These are phyloP conservation scores for Hyles euphorbiae DNA, from an alignment of 1,140 invertebrate genomes.

Conservation along the genomic window DNA sequence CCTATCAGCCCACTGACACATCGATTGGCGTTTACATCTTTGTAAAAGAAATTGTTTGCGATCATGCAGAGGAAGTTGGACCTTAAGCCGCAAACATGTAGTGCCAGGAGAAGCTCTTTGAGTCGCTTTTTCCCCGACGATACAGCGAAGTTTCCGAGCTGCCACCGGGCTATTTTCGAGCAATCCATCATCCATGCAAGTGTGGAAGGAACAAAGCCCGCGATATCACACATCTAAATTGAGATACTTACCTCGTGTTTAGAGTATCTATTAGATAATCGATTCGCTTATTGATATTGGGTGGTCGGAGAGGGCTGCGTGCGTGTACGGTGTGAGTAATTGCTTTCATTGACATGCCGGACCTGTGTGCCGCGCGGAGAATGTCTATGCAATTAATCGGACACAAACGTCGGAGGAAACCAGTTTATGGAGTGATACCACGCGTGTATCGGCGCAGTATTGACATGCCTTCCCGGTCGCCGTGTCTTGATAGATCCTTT, in stretches of 20 bases:
- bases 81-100: constrained; percentile 39
- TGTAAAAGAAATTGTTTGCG: constrained; percentile 58
- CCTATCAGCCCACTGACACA: constrained; percentile 68
- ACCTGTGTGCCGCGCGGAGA: constrained; percentile 42
- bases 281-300: constrained; percentile 39
- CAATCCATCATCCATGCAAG: constrained; percentile 63
- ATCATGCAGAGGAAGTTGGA: constrained; percentile 55
- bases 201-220: constrained; percentile 51
- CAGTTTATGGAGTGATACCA: constrained; percentile 33
- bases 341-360: constrained; percentile 67
- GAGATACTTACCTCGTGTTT: constrained; percentile 16
- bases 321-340: constrained; percentile 53
- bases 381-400: constrained; percentile 63
- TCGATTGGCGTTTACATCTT: constrained; percentile 72
- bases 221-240: constrained; percentile 29
- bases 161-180: constrained; percentile 52
- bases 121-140: constrained; percentile 40
- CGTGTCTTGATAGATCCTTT: constrained; percentile 15
- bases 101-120: constrained; percentile 15
- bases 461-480: constrained; percentile 9
- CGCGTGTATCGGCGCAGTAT: constrained; percentile 13
- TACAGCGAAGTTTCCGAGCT: constrained; percentile 50
- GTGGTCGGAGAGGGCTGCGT: constrained; percentile 32
- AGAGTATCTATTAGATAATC: constrained; percentile 29
- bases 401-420: constrained; percentile 53